Percentiles rank a stretch among this genome's conserved stretches.
phyloP scores from a whole-genome alignment of 1,140 invertebrate species.

The Apis dorsata region DNA sequence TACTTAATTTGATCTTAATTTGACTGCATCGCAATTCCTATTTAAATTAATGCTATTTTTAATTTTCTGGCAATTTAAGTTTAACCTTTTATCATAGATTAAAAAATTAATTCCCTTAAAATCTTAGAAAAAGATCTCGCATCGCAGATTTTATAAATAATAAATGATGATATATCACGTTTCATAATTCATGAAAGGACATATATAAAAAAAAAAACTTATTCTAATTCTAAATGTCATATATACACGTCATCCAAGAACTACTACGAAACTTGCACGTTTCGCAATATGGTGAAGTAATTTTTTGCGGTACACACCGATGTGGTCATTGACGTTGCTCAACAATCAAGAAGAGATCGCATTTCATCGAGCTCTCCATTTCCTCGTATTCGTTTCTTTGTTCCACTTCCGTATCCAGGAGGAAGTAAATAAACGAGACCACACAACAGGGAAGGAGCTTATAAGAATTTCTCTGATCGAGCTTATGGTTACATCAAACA shows the following conservation, averaged over 20 bases:
- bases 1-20: neutral
- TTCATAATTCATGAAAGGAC: no score
- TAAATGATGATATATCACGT: neutral
- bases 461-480: neutral
- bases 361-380: constrained; percentile 41
- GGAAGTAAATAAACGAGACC: constrained; percentile 30
- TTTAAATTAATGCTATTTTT: neutral
- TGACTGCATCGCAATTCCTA: neutral
- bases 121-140: no score
- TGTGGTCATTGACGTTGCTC: constrained; percentile 32
- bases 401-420: constrained; percentile 38
- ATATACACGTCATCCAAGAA: neutral
- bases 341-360: constrained; percentile 34
- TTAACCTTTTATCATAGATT: no score
- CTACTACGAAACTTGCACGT: neutral
- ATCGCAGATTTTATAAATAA: neutral
- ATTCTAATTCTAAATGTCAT: no score
- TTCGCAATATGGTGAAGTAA: constrained; percentile 9
- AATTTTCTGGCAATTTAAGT: no score
- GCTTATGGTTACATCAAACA: neutral
- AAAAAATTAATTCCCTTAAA: no score
- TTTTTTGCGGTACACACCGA: neutral
- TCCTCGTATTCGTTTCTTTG: constrained; percentile 31
- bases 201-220: no score
- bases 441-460: neutral